A percentile compares a stretch with the other conserved stretches of the same genome.
These are phyloP conservation scores for Tanaodytes sp. DNA, from an alignment of 2,888 invertebrate species.

Conservation along the genomic window DNA sequence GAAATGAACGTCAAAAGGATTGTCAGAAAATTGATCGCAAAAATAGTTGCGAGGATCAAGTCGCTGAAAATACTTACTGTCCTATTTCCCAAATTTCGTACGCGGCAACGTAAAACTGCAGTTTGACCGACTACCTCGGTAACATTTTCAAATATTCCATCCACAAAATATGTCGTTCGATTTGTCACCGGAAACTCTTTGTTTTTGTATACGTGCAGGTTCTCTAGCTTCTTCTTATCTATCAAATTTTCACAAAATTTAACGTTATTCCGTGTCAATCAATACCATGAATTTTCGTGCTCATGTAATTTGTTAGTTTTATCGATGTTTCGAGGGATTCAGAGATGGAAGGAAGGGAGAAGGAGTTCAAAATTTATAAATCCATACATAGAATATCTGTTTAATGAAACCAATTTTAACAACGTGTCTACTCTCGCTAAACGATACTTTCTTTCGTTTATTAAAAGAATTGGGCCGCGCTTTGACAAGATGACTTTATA, in stretches of 20 bases:
- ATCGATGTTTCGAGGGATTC: too few relatives aligned
- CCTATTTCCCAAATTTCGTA: constrained; percentile 88
- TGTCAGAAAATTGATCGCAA: constrained; percentile 15
- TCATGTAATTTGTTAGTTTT: too few relatives aligned
- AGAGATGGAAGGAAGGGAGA: too few relatives aligned
- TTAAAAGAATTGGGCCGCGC: too few relatives aligned
- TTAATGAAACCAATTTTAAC: too few relatives aligned
- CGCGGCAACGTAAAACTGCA: constrained; percentile 84
- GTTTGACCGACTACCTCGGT: constrained; percentile 87
- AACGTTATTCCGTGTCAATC: too few relatives aligned
- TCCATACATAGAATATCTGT: too few relatives aligned
- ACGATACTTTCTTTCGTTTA: too few relatives aligned
- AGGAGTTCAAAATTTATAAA: too few relatives aligned
- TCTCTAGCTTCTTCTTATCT: constrained; percentile 52
- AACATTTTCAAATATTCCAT: constrained; percentile 74
- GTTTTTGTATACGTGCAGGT: constrained; percentile 34
- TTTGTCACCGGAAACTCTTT: constrained; percentile 43
- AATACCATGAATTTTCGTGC: too few relatives aligned
- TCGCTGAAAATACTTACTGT: constrained; percentile 78
- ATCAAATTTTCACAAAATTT: constrained; percentile 1
- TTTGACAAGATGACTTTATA: too few relatives aligned
- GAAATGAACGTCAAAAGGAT: constrained; percentile 21
- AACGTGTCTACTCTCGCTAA: too few relatives aligned
- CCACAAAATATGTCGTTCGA: constrained; percentile 48
- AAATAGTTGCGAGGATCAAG: constrained; percentile 2